A percentile compares a stretch with the other conserved stretches of the same genome.
Conservation (phyloP, 2,888 invertebrate species). For the Calliopum simillimum region DNA sequence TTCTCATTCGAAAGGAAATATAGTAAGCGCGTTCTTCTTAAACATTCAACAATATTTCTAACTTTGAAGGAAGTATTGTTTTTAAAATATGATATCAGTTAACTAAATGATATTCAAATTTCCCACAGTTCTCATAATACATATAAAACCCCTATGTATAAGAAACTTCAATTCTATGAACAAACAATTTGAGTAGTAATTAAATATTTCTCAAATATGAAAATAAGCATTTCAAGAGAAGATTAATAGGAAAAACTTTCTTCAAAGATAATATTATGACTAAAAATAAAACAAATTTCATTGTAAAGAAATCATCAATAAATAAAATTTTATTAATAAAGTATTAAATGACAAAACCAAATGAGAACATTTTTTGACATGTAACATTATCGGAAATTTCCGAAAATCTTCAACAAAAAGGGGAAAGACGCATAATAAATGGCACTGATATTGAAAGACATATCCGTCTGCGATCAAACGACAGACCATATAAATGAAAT, state of each 20-base stretch:
- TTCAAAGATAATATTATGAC: neutral
- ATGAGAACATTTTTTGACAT: neutral
- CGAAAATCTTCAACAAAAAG: conserved; percentile 1
- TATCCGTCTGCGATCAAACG: conserved; percentile 8
- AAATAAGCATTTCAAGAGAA: neutral
- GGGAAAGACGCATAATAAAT: neutral
- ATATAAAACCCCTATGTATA: neutral
- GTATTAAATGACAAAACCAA: conserved; percentile 18
- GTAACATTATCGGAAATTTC: neutral
- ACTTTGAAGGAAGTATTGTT: no score
- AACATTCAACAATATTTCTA: no score
- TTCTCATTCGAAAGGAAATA: no score
- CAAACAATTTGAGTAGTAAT: conserved; percentile 14
- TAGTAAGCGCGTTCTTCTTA: no score
- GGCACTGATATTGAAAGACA: conserved; percentile 1
- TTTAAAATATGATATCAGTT: no score
- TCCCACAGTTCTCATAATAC: no score
- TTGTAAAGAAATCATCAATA: no score
- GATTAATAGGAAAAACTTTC: neutral
- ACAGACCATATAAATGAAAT: conserved; percentile 17
- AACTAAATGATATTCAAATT: no score
- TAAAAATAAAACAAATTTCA: no score
- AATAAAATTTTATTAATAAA: conserved; percentile 8
- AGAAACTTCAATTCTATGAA: neutral
- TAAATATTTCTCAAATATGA: conserved; percentile 7